These are phyloP conservation scores for Embidobia sp. DNA, from an alignment of 2,888 invertebrate species.

Conservation along the genomic window DNA sequence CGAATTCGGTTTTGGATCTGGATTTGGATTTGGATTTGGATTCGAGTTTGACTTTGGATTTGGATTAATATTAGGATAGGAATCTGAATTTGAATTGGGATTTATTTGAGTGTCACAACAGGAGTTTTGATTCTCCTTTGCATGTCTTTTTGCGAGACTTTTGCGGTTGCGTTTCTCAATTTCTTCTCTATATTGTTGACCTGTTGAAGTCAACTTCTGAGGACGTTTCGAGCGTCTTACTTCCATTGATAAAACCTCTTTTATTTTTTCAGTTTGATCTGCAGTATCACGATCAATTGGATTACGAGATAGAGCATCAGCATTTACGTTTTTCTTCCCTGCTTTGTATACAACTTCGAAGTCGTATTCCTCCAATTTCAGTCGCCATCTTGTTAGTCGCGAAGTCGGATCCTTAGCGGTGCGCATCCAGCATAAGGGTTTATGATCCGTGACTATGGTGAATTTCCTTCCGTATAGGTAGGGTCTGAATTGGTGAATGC, in stretches of 20 bases:
- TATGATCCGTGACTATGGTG: neutral
- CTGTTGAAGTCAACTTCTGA: neutral
- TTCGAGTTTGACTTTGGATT: no score
- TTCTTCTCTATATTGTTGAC: neutral
- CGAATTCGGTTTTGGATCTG: no score
- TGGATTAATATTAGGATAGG: no score
- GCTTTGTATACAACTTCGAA: neutral
- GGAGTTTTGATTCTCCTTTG: no score
- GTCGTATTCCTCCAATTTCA: no score
- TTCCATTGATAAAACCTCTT: no score
- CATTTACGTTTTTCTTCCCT: no score
- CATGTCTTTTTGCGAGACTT: no score
- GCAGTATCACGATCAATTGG: neutral
- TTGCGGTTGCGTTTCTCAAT: neutral
- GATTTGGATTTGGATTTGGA: no score
- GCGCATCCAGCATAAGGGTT: neutral
- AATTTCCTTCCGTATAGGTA: neutral
- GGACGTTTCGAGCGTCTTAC: neutral
- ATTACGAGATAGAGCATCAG: neutral
- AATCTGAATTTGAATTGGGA: no score
- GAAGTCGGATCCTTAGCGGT: conserved; percentile 2
- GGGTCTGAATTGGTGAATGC: neutral
- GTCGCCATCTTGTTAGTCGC: neutral
- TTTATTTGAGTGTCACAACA: no score
- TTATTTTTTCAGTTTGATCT: no score